Evolutionary conservation across 2,888 invertebrate genomes (phyloP).

Genomic region (Hartigia nigra): DNA sequence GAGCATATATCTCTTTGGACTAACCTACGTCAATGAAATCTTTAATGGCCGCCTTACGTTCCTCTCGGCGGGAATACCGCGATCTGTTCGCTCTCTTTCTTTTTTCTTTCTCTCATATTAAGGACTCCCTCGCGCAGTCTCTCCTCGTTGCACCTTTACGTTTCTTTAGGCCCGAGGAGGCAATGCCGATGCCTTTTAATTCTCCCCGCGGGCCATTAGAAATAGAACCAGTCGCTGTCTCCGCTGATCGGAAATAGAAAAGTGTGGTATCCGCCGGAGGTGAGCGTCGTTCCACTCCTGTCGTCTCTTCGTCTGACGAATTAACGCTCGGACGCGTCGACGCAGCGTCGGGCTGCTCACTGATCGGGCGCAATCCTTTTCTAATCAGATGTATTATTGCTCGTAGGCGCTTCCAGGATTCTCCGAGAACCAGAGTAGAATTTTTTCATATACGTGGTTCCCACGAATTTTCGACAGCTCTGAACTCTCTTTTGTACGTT

Average conservation of each 20-base stretch:
- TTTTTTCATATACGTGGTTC: too few species aligned
- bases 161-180: neutral
- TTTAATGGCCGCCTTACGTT: neutral
- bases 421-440: neutral
- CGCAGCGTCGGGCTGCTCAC: neutral
- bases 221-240: conserved; percentile 4
- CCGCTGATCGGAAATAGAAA: conserved; percentile 5
- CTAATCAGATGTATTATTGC: neutral
- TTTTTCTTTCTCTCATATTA: neutral
- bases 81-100: neutral
- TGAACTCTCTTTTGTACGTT: neutral
- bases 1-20: neutral
- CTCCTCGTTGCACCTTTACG: neutral
- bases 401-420: neutral
- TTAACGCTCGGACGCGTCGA: neutral
- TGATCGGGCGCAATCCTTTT: neutral
- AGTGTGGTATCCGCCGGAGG: neutral
- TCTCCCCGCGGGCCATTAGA: neutral
- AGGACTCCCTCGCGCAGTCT: neutral
- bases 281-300: neutral
- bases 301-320: neutral
- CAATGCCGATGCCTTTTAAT: neutral
- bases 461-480: neutral
- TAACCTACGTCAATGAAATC: neutral
- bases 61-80: neutral